Base-by-base conservation (phyloP, 2,888 invertebrate genomes). In the Leptarthrus brevirostris region DNA sequence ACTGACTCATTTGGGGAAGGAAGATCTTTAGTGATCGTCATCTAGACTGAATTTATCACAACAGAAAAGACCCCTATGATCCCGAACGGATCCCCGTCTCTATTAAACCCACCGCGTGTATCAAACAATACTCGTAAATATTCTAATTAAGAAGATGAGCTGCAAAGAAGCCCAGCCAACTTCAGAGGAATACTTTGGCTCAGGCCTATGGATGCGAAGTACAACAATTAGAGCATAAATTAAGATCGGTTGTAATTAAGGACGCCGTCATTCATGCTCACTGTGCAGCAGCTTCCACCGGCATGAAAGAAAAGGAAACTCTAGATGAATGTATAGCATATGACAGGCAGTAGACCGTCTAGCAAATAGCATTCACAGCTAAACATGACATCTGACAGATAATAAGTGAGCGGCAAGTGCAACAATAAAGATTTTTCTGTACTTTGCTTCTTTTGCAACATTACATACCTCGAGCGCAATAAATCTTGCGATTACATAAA, bases 331-430 rank as follows among this genome's bases (percentile, higher is more conserved):
- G 40, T 40, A n/a, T n/a, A 40, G 40, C n/a, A 12, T n/a, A 40
- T 8, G 8, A n/a, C 40, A 40, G 40, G 30, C 30, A 30, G 30
- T 30, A 30, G 8, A 12, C 18, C 14, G 20, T 12, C 5, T 49
- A 49, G 49, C 49, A 49, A 49, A 49, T 49, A 49, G 49, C 18
- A 49, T 49, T 49, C 49, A 18, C 49, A 49, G 49, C 49, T 44
- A 49, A 49, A 49, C 49, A 49, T 49, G 49, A 18, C 49, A 49
- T 49, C 18, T 49, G 49, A 49, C 49, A 49, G 49, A 49, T 49
- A 49, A 49, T 49, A 49, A 49, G 49, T 49, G 49, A 49, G 49
- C 49, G 49, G 49, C 49, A 49, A 49, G 49, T 49, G 49, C 49
- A 20, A 6, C 49, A 49, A 49, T 49, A 5, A 49, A 49, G 18